phyloP scores from a whole-genome alignment of 2,797 vertebrate species.

The Neosilurus hyrtlii region DNA sequence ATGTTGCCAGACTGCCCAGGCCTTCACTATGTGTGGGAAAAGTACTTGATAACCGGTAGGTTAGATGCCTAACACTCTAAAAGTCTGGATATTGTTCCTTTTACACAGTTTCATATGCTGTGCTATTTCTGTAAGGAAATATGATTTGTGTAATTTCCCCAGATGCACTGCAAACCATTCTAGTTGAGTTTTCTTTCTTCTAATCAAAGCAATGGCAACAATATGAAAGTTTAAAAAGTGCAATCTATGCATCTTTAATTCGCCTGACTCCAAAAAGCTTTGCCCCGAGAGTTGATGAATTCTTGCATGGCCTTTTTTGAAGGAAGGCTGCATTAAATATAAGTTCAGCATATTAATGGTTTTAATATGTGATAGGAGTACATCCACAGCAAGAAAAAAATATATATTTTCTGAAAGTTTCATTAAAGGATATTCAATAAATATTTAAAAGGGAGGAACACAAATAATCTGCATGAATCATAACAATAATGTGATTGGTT shows the following conservation, averaged over 20 bases:
- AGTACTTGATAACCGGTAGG: slow-evolving; percentile 65
- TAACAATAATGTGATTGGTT: slow-evolving; percentile 29
- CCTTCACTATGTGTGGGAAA: slow-evolving; percentile 59
- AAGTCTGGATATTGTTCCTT: slow-evolving; percentile 45
- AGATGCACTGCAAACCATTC: slow-evolving; percentile 40
- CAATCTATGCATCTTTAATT: slow-evolving; percentile 50
- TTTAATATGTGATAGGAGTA: slow-evolving; percentile 38
- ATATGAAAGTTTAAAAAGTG: slow-evolving; percentile 51
- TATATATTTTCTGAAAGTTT: slow-evolving; percentile 10
- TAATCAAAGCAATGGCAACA: slow-evolving; percentile 49
- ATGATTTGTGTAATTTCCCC: slow-evolving; percentile 47
- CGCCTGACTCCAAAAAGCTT: slow-evolving; percentile 37
- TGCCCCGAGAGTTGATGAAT: slow-evolving; percentile 35
- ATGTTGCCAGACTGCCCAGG: slow-evolving; percentile 65
- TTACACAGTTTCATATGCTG: slow-evolving; percentile 46
- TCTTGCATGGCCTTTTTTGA: slow-evolving; percentile 21
- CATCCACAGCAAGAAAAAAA: slow-evolving; percentile 9
- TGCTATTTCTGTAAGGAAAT: slow-evolving; percentile 50
- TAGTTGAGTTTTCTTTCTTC: slow-evolving; percentile 44
- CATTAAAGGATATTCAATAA: slow-evolving; percentile 28
- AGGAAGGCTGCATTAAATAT: slow-evolving; percentile 40
- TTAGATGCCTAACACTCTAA: slow-evolving; percentile 48
- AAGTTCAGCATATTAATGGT: slow-evolving; percentile 39
- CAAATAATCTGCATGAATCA: slow-evolving; percentile 17
- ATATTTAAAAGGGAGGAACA: slow-evolving; percentile 17